Evolutionary conservation across 2,797 vertebrate genomes (phyloP), one percentile per base, ranked within the genome.

Genomic region (Adelosebastes latens): DNA sequence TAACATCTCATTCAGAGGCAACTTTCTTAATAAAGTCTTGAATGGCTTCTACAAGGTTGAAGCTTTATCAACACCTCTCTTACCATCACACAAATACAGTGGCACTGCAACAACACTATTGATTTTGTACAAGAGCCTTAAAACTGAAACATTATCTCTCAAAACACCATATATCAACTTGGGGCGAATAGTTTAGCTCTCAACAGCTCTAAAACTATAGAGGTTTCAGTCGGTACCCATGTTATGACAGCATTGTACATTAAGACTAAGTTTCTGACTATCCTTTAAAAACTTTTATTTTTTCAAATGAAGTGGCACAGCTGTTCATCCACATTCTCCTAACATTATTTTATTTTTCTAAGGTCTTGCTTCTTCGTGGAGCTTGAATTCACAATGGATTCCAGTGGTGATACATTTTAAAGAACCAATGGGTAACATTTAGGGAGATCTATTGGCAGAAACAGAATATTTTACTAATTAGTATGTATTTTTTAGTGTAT

Each of bases 21-120:
- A 49, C 74, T 13, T 80, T 70, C 18, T 36, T 67, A 56, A 76
- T 72, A 75, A 75, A 67, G 3, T n/a, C 36, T 77, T 53, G 62
- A 64, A 71, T n/a, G 10, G 32, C 20, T 65, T 22, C 25, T 46
- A 16, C 49, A 67, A 78, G 39, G 72, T 14, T 58, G 12, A 64
- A 58, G 20, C 31, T 46, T 58, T 31, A 79, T 59, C 34, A 77
- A 24, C 25, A 71, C 4, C 6, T 14, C 24, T 73, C 71, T 75
- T 24, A 53, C 12, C 55, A 12, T 71, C 52, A 52, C 31, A 61
- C 18, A 70, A 53, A 72, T 36, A 3, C 13, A 12, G 16, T 8
- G 16, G 8, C 16, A n/a, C 8, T 31, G 24, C 55, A 65, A 25
- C 13, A 60, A n/a, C 10, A 52, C 20, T 27, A n/a, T 75, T 46